These are phyloP conservation scores for Desmophyllum pertusum DNA, from an alignment of 92 coral and sea anemone species.

Conservation along the genomic window DNA sequence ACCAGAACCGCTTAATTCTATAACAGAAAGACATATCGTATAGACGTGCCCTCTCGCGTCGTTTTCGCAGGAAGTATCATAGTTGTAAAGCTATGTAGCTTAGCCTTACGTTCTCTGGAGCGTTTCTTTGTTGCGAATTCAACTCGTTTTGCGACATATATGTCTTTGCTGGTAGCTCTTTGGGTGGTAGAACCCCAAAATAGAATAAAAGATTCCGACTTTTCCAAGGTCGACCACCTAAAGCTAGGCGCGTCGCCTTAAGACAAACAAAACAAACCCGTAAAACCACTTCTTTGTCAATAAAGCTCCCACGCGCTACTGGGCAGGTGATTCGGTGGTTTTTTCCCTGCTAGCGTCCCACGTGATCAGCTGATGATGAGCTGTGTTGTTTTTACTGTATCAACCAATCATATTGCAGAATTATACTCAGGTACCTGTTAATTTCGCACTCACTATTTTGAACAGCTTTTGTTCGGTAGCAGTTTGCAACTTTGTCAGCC, in stretches of 20 bases:
- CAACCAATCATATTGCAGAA: conserved; percentile 29
- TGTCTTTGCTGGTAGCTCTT: conserved; percentile 20
- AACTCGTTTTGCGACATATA: not conserved
- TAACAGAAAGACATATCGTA: conserved; percentile 80
- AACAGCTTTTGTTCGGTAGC: not conserved
- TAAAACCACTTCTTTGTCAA: conserved; percentile 1
- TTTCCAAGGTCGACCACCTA: conserved; percentile 40
- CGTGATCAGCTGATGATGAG: not conserved
- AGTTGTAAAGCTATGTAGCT: not conserved
- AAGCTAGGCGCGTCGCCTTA: conserved; percentile 37
- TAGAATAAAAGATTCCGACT: not conserved
- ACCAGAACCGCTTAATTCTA: conserved; percentile 73
- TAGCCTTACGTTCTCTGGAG: not conserved
- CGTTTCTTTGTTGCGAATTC: not conserved
- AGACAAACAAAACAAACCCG: conserved; percentile 21
- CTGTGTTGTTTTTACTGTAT: not conserved
- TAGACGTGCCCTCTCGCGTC: conserved; percentile 9
- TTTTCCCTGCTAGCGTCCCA: conserved; percentile 24
- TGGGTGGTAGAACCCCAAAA: conserved; percentile 35
- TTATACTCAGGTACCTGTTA: conserved; percentile 24
- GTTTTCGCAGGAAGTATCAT: conserved; percentile 31
- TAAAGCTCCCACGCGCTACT: conserved; percentile 10
- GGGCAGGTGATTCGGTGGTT: conserved; percentile 41
- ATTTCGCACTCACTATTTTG: not conserved
- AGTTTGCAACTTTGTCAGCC: not conserved